phyloP scores from a whole-genome alignment of 2,113 vertebrate species.

The Indicator maculatus region DNA sequence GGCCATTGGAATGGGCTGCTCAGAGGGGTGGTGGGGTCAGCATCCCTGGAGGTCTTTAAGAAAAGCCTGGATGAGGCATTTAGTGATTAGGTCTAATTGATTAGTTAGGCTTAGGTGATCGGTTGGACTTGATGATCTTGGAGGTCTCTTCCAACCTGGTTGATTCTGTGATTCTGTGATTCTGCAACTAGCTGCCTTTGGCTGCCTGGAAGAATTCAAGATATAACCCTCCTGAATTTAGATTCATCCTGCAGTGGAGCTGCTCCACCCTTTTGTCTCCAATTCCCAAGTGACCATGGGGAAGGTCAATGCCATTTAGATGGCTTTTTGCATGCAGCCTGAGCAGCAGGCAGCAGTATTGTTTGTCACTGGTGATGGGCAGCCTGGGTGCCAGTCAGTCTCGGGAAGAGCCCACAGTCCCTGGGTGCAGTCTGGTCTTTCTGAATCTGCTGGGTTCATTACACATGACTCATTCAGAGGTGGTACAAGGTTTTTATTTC shows the following conservation, averaged over 20 bases:
- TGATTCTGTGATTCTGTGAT: no score
- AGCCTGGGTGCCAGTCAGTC: constrained; percentile 19
- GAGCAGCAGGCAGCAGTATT: neutral
- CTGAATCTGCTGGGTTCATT: neutral
- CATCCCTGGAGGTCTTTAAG: no score
- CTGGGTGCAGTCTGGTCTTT: neutral
- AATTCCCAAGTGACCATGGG: neutral
- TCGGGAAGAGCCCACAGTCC: fast-evolving
- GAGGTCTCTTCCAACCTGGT: no score
- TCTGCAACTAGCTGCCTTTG: neutral
- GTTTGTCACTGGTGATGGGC: neutral
- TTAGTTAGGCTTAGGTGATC: no score
- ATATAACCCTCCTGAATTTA: neutral
- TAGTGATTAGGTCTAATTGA: no score
- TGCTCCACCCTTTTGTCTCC: neutral
- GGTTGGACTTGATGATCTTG: no score
- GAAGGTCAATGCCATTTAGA: neutral
- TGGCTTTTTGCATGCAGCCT: neutral
- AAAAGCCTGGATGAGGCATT: no score
- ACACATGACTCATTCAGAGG: neutral
- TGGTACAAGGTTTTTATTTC: neutral
- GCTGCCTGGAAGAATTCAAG: neutral
- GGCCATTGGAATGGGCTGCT: no score
- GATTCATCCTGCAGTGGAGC: neutral
- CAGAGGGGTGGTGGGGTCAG: no score